Evolutionary conservation across 2,888 invertebrate genomes (phyloP), one percentile per base, ranked within the genome.

Genomic region (Cryptocephalus moraei): DNA sequence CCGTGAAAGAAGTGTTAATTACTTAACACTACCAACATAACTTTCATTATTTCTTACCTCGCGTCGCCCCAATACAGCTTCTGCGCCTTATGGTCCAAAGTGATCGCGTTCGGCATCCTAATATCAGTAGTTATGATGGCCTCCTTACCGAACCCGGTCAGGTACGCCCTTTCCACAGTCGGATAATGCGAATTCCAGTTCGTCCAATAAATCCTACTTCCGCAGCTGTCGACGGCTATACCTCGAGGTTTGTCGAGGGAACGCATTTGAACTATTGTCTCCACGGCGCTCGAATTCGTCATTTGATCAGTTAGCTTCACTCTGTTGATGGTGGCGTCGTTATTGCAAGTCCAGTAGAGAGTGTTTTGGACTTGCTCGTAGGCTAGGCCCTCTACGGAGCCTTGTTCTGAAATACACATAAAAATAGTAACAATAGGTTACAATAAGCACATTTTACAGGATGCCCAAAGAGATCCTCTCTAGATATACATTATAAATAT

Each of bases 1-100:
- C n/a, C n/a, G n/a, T n/a, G n/a, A n/a, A n/a, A n/a, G n/a, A n/a
- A n/a, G n/a, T n/a, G n/a, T n/a, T n/a, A n/a, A n/a, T n/a, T n/a
- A n/a, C 22, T 22, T 22, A 22, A 2, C 22, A 22, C 22, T 22
- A 22, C 22, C 6, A n/a, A n/a, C 22, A 4, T 4, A 22, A 22
- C 6, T 22, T 22, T 2, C 6, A 22, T 22, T 6, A 22, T 6
- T 22, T 2, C 22, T 22, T 22, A 22, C 22, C 22, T 69, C 3
- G 90, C 90, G 71, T 91, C 90, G 12, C 85, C 84, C 89, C 90
- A 91, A 69, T 89, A 91, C 31, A 91, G 64, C 66, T 85, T 82
- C 57, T 82, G 80, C 33, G 84, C 81, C 49, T 73, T 73, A 65
- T 85, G 82, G 65, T 91, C 91, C 36, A 91, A 70, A 1, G 89